Base-by-base conservation (phyloP, 2,888 invertebrate species). In the Epistrophella euchroma region DNA sequence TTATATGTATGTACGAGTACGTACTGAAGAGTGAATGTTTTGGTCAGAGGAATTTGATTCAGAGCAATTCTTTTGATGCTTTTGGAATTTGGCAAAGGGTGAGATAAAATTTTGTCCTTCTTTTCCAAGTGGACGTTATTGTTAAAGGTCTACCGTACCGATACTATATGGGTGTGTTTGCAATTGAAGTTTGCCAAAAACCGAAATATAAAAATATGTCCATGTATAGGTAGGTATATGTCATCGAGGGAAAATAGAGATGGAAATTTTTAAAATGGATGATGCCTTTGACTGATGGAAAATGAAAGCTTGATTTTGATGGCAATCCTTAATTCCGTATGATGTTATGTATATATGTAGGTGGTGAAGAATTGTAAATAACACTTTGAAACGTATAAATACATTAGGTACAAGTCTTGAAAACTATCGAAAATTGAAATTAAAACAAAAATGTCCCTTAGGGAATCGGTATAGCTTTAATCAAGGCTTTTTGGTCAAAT, bases 61-160 rank as follows among this genome's bases (percentile, higher is more conserved):
- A 52, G 15, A 52, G 52, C 52, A 25, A 52, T 52, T n/a, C 25
- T 15, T n/a, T n/a, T 47, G 52, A 52, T 28, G 52, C n/a, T 52
- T 25, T 52, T 52, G 25, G 25, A 28, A 52, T 52, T 52, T 52
- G 52, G 47, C 22, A 35, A 22, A 3, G 37, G 22, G 50, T 22
- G 62, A 37, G 22, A 47, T 28, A 43, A 37, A 25, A 73, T 73
- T 55, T 62, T 50, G 52, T 52, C 7, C 50, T 11, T 5, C 19
- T 17, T 7, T 1, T 47, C 22, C 78, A 83, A 62, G 60, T 74
- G 73, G 74, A 83, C 66, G 56, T 82, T 82, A 82, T 82, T 77
- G 66, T 82, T 82, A 60, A 58, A 52, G 40, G 6, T 72, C 64
- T 32, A 50, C 11, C 52, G 52, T 28, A n/a, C n/a, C 25, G 50